phyloP scores from a whole-genome alignment of 2,888 invertebrate species.

The Diadegma fenestrale region DNA sequence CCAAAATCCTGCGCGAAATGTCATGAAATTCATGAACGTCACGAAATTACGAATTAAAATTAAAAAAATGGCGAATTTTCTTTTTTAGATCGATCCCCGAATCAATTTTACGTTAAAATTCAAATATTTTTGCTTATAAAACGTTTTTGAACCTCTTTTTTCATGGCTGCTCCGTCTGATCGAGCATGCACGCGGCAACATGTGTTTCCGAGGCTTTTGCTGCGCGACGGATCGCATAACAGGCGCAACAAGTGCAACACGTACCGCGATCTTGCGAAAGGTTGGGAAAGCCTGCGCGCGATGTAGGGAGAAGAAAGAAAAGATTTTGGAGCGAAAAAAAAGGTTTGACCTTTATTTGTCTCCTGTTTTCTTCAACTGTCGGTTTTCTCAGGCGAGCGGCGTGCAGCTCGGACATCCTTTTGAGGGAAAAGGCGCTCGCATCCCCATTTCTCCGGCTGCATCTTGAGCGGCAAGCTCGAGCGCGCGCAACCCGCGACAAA shows the following conservation, averaged over 20 bases:
- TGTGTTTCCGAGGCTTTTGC: constrained; percentile 31
- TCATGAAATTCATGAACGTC: too few species aligned
- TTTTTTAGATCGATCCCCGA: neutral
- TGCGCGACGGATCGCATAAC: constrained; percentile 25
- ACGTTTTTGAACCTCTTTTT: neutral
- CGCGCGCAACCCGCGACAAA: constrained; percentile 73
- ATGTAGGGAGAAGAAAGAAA: constrained; percentile 3
- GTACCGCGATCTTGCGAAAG: too few species aligned
- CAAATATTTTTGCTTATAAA: neutral
- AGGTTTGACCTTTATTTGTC: constrained; percentile 62
- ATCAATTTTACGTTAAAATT: neutral
- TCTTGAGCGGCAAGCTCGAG: constrained; percentile 1
- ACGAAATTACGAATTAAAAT: too few species aligned
- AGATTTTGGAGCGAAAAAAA: constrained; percentile 45
- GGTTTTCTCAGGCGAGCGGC: constrained; percentile 18
- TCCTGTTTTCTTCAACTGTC: constrained; percentile 45
- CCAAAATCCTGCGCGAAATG: too few species aligned
- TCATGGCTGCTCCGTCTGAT: too few species aligned
- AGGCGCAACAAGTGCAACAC: constrained; percentile 79
- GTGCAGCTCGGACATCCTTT: constrained; percentile 49
- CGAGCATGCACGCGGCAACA: constrained; percentile 53
- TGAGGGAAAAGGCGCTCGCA: constrained; percentile 59
- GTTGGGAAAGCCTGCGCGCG: constrained; percentile 36
- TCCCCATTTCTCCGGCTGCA: constrained; percentile 7
- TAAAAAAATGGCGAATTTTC: too few species aligned